Percentiles rank a stretch among this genome's conserved stretches.
Evolutionary conservation across 2,113 vertebrate species (phyloP).

Genomic region (Hepsetus odoe): DNA sequence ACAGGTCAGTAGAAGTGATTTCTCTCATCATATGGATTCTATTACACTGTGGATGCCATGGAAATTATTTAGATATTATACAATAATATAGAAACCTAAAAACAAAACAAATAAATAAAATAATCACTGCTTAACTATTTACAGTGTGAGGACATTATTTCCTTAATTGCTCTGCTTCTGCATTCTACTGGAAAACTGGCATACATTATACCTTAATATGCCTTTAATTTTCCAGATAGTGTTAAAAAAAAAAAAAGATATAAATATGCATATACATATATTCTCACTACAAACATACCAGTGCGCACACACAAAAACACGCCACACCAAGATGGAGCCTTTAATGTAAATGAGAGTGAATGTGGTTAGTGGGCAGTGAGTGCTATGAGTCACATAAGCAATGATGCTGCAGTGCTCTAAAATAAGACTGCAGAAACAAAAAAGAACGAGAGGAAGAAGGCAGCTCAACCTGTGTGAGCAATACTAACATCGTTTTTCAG

Average conservation of each 20-base stretch:
- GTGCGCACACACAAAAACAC: conserved; percentile 9
- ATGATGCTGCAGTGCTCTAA: conserved; percentile 28
- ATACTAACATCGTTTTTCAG: background rate
- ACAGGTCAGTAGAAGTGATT: background rate
- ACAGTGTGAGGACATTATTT: too few relatives aligned
- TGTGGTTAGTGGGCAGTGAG: conserved; percentile 28
- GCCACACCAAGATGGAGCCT: background rate
- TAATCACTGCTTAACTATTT: too few relatives aligned
- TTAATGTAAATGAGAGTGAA: conserved; percentile 10
- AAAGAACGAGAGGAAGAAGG: background rate
- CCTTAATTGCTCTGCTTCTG: too few relatives aligned
- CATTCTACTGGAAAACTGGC: too few relatives aligned
- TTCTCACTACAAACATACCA: background rate
- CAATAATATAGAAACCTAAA: too few relatives aligned
- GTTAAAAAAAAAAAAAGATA: background rate
- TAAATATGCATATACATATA: background rate
- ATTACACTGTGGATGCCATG: too few relatives aligned
- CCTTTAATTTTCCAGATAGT: background rate
- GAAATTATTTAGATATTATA: too few relatives aligned
- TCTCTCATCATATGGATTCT: background rate
- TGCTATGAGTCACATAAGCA: conserved; percentile 44
- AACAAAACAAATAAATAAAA: too few relatives aligned
- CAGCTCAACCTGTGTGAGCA: background rate
- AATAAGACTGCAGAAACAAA: conserved; percentile 30
- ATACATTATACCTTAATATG: too few relatives aligned